Evolutionary conservation across 2,797 vertebrate species (phyloP).

Genomic region (Cynodonichthys magdalenae): DNA sequence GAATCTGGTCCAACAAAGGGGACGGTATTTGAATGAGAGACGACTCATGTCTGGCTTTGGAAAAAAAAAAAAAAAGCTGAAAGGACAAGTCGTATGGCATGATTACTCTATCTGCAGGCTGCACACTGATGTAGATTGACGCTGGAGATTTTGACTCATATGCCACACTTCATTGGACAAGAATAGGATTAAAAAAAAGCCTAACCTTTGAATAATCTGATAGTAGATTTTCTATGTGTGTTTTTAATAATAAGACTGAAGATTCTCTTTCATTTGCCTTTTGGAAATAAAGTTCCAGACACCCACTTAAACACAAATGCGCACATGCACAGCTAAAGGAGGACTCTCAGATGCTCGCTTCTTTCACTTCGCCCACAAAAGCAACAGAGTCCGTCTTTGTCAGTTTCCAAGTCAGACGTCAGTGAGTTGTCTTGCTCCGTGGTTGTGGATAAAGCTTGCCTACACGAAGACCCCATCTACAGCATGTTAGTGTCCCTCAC

Average conservation of each 20-base stretch:
- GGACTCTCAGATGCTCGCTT: conserved; percentile 49
- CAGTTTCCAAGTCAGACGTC: conserved; percentile 68
- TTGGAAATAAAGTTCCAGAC: conserved; percentile 54
- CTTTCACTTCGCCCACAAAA: conserved; percentile 63
- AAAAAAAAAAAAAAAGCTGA: conserved; percentile 29
- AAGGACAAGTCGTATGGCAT: conserved; percentile 17
- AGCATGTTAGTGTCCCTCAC: conserved; percentile 36
- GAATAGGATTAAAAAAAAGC: conserved; percentile 8
- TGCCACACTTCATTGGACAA: conserved; percentile 20
- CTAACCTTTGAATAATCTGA: too few species aligned
- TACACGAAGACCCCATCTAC: conserved; percentile 35
- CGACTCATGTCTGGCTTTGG: conserved; percentile 59
- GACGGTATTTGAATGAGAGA: conserved; percentile 61
- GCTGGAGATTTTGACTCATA: conserved; percentile 19
- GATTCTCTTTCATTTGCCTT: conserved; percentile 16
- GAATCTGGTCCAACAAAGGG: conserved; percentile 62
- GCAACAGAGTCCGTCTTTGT: conserved; percentile 70
- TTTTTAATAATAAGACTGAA: conserved; percentile 29
- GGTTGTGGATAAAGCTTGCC: conserved; percentile 50
- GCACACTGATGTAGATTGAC: conserved; percentile 2
- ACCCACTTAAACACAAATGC: conserved; percentile 40
- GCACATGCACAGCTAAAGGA: conserved; percentile 29
- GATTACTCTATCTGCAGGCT: conserved; percentile 16
- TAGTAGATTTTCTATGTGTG: conserved; percentile 17
- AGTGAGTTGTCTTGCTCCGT: conserved; percentile 49